Conservation (phyloP, 2,888 invertebrate species). For the Phortica okadai region DNA sequence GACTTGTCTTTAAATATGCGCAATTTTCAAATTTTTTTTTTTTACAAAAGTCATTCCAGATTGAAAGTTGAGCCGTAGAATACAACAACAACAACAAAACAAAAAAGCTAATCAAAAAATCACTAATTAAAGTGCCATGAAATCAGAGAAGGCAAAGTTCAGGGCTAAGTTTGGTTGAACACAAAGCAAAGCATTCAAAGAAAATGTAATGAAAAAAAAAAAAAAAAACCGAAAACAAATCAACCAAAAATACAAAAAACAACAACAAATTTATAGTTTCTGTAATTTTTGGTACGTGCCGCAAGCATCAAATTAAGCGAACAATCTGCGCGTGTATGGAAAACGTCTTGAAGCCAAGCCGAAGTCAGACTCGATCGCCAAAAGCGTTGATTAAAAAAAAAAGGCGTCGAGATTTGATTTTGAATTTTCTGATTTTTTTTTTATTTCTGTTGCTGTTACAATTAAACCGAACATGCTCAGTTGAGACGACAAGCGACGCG, state of each 20-base stretch:
- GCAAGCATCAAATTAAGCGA: background rate
- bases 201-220: too few relatives aligned
- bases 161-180: background rate
- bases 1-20: background rate
- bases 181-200: constrained; percentile 8
- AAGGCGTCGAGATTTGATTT: background rate
- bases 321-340: background rate
- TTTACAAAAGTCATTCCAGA: background rate
- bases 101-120: background rate
- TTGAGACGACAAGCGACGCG: background rate
- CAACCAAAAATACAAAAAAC: background rate
- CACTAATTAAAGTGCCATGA: constrained; percentile 12
- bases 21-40: background rate
- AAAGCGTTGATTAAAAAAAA: background rate
- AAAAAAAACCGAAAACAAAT: background rate
- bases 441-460: background rate
- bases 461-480: background rate
- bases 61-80: background rate
- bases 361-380: background rate
- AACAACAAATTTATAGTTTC: background rate
- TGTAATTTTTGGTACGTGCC: background rate
- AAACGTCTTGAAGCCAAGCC: background rate
- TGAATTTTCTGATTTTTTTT: background rate
- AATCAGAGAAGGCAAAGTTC: constrained; percentile 1
- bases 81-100: background rate